phyloP scores from a whole-genome alignment of 2,113 vertebrate genomes.

The Halcyon senegalensis region DNA sequence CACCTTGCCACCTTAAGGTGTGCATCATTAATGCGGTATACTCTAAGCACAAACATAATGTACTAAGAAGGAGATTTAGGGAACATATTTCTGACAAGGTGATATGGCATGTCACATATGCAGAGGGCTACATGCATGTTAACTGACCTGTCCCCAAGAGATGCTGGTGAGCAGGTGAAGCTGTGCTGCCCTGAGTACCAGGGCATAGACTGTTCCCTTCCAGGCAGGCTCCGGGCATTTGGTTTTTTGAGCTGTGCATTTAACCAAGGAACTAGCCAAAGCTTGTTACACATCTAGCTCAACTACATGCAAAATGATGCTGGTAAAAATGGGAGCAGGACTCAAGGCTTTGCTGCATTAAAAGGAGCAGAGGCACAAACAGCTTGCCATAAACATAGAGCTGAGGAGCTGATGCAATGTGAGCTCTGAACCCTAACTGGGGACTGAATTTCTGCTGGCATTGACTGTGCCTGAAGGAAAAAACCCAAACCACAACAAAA shows the following conservation, averaged over 20 bases:
- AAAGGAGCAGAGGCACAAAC: neutral
- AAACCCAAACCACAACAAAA: neutral
- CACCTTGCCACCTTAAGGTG: neutral
- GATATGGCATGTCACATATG: rapidly evolving
- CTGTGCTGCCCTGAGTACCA: neutral
- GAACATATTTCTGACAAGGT: neutral
- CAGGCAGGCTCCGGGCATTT: neutral
- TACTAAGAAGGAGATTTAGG: neutral
- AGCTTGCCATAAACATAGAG: rapidly evolving
- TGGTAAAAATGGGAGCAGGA: rapidly evolving
- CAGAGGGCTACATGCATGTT: rapidly evolving
- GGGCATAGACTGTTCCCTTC: neutral
- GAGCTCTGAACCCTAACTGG: neutral
- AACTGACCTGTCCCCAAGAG: rapidly evolving
- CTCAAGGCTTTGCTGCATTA: neutral
- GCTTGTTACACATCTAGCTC: neutral
- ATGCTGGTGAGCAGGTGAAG: neutral
- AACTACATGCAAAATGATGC: too few species aligned
- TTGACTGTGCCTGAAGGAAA: neutral
- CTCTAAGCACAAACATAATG: rapidly evolving
- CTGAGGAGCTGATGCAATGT: rapidly evolving
- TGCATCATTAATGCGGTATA: rapidly evolving
- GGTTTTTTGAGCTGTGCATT: neutral
- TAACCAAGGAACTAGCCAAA: neutral
- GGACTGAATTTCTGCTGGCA: neutral